Evolutionary conservation across 2,888 invertebrate species (phyloP), one percentile per base, ranked within the genome.

Genomic region (Stenodera caucasica): DNA sequence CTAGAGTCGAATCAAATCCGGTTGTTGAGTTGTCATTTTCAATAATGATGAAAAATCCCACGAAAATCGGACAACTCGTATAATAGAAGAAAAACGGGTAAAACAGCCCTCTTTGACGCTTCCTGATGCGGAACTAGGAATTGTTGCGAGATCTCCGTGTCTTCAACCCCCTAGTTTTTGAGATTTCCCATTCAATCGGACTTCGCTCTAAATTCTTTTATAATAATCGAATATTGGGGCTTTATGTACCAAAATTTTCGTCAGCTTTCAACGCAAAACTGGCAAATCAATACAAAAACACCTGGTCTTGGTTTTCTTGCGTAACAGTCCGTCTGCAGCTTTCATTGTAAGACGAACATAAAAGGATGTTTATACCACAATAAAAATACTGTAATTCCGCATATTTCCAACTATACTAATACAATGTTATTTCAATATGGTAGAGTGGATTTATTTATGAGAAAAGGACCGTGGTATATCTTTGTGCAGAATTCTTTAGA

Each of bases 261-360:
- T 66, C 71, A 68, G 70, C 73, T 75, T 76, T 76, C 74, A 75
- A 71, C 74, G 69, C 71, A 74, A 73, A 73, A 70, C 71, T 72
- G 72, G 72, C 72, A 75, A 76, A 77, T 76, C 77, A 70, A 75
- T 76, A 75, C 71, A 76, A 77, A 77, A 77, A 77, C 78, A 78
- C 78, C 78, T 78, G 78, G 77, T 66, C 73, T 64, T 63, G 57
- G 60, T 73, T 75, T 30, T 72, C 75, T 75, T 74, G 67, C 72
- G 71, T 70, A 74, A 74, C 74, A 72, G 73, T 72, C 71, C 69
- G 60, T 63, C 63, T 71, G 70, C 70, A 71, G 68, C 70, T 65
- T 54, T 58, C 66, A 70, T 72, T 71, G 71, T 70, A 54, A 61
- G 62, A 55, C 52, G 56, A 63, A 64, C 59, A 74, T 68, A 72